A percentile compares a stretch with the other conserved stretches of the same genome.
Evolutionary conservation across 2,797 vertebrate species (phyloP).

Genomic region (Acrossocheilus wenchowensis): DNA sequence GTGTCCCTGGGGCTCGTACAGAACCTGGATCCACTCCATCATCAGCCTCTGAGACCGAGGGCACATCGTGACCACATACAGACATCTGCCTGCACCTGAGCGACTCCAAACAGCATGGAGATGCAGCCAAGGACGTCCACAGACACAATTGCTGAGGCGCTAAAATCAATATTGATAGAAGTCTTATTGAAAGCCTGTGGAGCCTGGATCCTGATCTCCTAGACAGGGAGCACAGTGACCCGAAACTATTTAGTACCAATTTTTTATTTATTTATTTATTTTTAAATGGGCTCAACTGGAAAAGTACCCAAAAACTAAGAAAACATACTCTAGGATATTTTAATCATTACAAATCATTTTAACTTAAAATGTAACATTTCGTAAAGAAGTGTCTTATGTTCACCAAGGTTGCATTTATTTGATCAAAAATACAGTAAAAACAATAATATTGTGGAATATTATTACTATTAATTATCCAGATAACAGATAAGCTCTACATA

Average conservation of each 20-base stretch:
- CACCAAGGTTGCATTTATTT: not conserved
- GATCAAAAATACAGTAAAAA: not conserved
- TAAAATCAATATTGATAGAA: not conserved
- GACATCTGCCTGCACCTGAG: constrained; percentile 9
- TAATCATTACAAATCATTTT: too few relatives aligned
- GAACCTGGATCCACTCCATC: constrained; percentile 58
- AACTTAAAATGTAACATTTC: not conserved
- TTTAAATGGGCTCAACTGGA: not conserved
- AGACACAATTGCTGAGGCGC: not conserved
- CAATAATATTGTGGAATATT: not conserved
- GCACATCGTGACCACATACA: constrained; percentile 23
- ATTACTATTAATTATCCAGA: not conserved
- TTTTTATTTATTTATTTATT: not conserved
- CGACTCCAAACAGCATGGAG: not conserved
- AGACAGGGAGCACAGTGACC: not conserved
- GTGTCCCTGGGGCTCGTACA: constrained; percentile 41
- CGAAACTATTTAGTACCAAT: not conserved
- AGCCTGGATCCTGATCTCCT: not conserved
- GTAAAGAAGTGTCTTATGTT: not conserved
- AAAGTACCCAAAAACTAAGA: not conserved
- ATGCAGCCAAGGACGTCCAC: not conserved
- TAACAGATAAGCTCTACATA: too few relatives aligned
- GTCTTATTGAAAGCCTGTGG: not conserved
- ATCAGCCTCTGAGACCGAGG: constrained; percentile 34
- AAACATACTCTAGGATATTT: not conserved